phyloP scores from a whole-genome alignment of 2,888 invertebrate species.

The Colostygia pectinataria region DNA sequence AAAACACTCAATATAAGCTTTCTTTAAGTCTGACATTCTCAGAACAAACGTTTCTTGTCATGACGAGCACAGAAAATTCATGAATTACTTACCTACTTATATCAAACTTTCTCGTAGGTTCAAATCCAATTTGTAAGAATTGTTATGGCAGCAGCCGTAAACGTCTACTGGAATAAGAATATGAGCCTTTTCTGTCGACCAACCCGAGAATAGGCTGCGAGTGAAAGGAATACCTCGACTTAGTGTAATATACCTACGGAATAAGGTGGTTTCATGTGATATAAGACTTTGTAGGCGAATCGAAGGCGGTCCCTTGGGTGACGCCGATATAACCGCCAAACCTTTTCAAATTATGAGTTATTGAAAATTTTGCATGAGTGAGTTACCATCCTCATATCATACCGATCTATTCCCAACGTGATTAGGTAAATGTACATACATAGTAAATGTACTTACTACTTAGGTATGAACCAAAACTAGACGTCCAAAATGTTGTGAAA shows the following conservation, averaged over 20 bases:
- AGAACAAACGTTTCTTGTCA: slow-evolving; percentile 21
- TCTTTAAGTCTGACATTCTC: not conserved
- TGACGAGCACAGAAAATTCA: slow-evolving; percentile 38
- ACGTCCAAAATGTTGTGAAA: not conserved
- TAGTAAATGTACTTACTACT: too few species aligned
- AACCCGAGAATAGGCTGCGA: slow-evolving; percentile 46
- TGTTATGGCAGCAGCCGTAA: slow-evolving; percentile 58
- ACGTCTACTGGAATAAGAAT: slow-evolving; percentile 60
- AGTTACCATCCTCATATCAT: too few species aligned
- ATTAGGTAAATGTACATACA: too few species aligned
- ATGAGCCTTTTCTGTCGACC: slow-evolving; percentile 57
- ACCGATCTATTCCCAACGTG: not conserved
- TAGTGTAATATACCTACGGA: slow-evolving; percentile 58
- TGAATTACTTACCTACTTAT: too few species aligned
- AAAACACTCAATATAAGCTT: not conserved
- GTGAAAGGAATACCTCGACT: slow-evolving; percentile 52
- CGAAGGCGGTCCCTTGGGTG: slow-evolving; percentile 63
- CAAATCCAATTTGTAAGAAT: slow-evolving; percentile 68
- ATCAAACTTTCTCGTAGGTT: slow-evolving; percentile 48
- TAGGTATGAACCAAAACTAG: too few species aligned
- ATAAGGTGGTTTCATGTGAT: slow-evolving; percentile 65
- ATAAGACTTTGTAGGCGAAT: slow-evolving; percentile 73
- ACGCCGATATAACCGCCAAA: slow-evolving; percentile 66
- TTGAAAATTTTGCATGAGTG: slow-evolving; percentile 69
- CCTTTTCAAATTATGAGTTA: slow-evolving; percentile 72